These are phyloP conservation scores for Monoplex corrugatus DNA, from an alignment of 2,888 invertebrate species.

Conservation along the genomic window DNA sequence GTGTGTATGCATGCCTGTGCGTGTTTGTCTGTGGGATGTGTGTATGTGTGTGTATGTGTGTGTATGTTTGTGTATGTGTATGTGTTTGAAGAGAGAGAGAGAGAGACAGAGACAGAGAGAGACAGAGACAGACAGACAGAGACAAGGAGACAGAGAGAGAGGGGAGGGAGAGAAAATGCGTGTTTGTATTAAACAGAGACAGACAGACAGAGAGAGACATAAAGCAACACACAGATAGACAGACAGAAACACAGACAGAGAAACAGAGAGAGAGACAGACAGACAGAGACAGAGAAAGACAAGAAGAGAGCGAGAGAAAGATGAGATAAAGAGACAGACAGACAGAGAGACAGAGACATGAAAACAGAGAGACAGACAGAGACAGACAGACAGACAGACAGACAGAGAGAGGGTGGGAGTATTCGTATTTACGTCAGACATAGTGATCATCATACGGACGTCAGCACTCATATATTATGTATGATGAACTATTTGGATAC, in stretches of 20 bases:
- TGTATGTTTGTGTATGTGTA: no score
- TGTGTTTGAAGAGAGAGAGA: background rate
- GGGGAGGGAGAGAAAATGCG: background rate
- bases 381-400: slow-evolving; percentile 9
- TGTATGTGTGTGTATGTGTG: background rate
- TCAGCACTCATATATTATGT: no score
- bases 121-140: background rate
- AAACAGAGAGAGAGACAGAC: background rate
- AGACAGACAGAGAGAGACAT: slow-evolving; percentile 2
- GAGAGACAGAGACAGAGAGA: slow-evolving; percentile 13
- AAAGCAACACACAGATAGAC: background rate
- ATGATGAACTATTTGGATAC: no score
- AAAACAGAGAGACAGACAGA: background rate
- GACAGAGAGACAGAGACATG: background rate
- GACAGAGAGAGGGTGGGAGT: background rate
- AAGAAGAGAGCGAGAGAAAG: background rate
- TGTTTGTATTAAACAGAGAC: background rate
- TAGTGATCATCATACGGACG: background rate
- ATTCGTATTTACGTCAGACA: background rate
- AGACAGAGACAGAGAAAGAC: background rate
- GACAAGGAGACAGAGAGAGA: slow-evolving; percentile 23
- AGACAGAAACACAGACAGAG: no score
- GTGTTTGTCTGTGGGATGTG: no score
- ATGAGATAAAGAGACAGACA: background rate
- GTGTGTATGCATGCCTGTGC: no score